Conservation (phyloP, 2,113 vertebrate species). For the Leptobrachium leishanense region DNA sequence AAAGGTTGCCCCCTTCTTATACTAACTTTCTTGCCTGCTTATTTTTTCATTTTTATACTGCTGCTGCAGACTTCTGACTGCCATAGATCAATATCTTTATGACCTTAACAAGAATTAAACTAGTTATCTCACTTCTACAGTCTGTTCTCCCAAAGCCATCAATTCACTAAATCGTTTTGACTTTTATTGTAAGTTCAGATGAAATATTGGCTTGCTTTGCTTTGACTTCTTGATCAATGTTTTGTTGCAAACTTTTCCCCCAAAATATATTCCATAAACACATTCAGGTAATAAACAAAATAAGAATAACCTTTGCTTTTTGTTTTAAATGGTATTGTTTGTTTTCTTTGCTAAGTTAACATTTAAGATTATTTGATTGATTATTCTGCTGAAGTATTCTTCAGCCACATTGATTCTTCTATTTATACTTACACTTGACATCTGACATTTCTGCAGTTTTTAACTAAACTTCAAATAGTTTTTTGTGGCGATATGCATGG, state of each 20-base stretch:
- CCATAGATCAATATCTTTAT: conserved; percentile 47
- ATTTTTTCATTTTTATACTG: conserved; percentile 21
- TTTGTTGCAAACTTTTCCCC: conserved; percentile 19
- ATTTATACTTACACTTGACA: not conserved
- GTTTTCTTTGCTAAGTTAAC: not conserved
- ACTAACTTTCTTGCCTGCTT: conserved; percentile 37
- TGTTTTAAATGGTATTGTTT: not conserved
- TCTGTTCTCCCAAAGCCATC: conserved; percentile 42
- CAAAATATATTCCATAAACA: conserved; percentile 6
- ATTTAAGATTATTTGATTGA: conserved; percentile 1
- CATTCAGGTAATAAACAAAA: not conserved
- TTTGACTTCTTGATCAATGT: conserved; percentile 44
- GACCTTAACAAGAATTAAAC: conserved; percentile 48
- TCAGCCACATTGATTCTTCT: not conserved
- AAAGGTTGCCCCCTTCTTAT: not conserved
- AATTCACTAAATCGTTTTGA: conserved; percentile 46
- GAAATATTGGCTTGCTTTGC: conserved; percentile 43
- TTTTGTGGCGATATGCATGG: not conserved
- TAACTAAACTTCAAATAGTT: not conserved
- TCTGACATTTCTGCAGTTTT: not conserved
- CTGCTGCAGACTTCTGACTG: conserved; percentile 31
- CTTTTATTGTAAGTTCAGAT: conserved; percentile 46
- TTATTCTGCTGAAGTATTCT: not conserved
- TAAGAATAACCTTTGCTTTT: conserved; percentile 28
- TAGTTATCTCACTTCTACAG: conserved; percentile 46